phyloP scores from a whole-genome alignment of 1,140 invertebrate species.

The Cydia pomonella region DNA sequence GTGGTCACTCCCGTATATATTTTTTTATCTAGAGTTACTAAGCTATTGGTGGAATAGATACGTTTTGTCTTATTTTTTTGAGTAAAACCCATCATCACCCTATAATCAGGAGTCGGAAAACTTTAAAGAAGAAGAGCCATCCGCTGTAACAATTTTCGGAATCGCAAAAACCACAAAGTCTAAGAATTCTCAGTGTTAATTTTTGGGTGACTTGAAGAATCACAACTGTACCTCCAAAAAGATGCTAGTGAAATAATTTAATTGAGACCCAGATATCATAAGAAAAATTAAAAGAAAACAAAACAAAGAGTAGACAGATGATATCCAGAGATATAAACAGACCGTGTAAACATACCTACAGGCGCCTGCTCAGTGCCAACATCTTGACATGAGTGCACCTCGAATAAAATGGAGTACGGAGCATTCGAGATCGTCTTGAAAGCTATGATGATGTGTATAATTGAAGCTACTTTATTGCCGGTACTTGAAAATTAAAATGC shows the following conservation, averaged over 20 bases:
- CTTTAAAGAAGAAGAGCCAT: too few relatives aligned
- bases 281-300: conserved; percentile 52
- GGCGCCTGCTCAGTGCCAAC: not conserved
- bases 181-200: too few relatives aligned
- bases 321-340: conserved; percentile 71
- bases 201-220: too few relatives aligned
- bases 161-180: too few relatives aligned
- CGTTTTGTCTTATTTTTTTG: too few relatives aligned
- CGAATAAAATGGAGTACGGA: conserved; percentile 8
- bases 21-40: not conserved
- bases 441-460: conserved; percentile 13
- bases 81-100: too few relatives aligned
- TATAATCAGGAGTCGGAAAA: too few relatives aligned
- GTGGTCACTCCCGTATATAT: not conserved
- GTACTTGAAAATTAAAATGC: conserved; percentile 5
- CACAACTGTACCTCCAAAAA: too few relatives aligned
- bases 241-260: not conserved
- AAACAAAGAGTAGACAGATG: conserved; percentile 65
- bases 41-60: too few relatives aligned
- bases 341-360: conserved; percentile 45
- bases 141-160: too few relatives aligned
- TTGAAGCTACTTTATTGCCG: not conserved
- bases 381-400: not conserved
- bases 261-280: conserved; percentile 7
- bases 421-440: conserved; percentile 15